These are phyloP conservation scores for Borostomias antarcticus DNA, from an alignment of 2,797 vertebrate genomes.

Conservation along the genomic window DNA sequence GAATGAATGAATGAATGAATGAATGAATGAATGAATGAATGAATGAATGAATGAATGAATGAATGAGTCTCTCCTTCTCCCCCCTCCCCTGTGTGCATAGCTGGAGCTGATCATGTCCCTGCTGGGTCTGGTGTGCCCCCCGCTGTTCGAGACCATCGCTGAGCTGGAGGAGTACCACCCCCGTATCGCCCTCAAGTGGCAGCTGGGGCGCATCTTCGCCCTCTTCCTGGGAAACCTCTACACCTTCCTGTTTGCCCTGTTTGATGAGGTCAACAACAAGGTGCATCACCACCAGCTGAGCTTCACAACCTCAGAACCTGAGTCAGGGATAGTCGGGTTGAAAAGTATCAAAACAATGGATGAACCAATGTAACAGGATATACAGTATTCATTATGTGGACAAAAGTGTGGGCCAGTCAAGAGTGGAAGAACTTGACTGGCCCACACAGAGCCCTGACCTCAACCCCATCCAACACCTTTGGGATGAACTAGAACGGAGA, in stretches of 20 bases:
- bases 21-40: not conserved
- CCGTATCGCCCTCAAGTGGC: constrained; percentile 96
- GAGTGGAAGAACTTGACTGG: too few species aligned
- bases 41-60: not conserved
- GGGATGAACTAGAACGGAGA: too few species aligned
- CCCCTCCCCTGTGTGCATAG: constrained; percentile 66
- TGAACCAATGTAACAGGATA: too few species aligned
- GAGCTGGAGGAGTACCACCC: constrained; percentile 96
- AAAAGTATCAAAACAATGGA: too few species aligned
- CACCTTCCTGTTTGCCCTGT: constrained; percentile 93
- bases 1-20: not conserved
- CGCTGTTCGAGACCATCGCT: constrained; percentile 95
- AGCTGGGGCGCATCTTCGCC: constrained; percentile 95
- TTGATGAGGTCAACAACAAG: constrained; percentile 95
- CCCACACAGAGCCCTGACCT: too few species aligned
- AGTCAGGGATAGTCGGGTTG: too few species aligned
- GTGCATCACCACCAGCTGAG: too few species aligned
- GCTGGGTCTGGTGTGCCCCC: constrained; percentile 95
- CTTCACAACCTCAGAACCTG: too few species aligned
- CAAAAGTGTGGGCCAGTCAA: too few species aligned
- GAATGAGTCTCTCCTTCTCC: not conserved
- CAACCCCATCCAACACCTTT: too few species aligned
- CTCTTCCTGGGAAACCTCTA: constrained; percentile 98
- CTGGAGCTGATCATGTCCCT: constrained; percentile 98
- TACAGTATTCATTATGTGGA: too few species aligned